Conservation (phyloP, 2,113 vertebrate species). For the Amphiprion percula region DNA sequence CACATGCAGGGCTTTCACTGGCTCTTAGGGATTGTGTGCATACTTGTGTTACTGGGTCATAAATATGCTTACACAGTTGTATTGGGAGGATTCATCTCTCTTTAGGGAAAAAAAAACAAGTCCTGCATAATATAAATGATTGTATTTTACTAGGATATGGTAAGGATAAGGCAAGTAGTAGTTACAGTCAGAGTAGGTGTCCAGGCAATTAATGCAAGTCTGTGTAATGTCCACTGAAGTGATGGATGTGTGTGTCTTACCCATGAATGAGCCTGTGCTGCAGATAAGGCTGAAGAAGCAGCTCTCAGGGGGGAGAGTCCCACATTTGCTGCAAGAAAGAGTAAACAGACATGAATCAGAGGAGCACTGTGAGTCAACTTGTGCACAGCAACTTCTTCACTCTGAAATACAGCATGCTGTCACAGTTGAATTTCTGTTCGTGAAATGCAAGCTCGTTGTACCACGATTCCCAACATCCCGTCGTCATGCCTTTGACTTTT, state of each 20-base stretch:
- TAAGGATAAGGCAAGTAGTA: not conserved
- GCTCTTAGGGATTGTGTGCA: conserved; percentile 2
- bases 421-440: not conserved
- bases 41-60: not conserved
- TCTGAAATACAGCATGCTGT: not conserved
- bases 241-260: conserved; percentile 70
- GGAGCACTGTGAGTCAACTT: not conserved
- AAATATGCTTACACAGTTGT: not conserved
- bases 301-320: conserved; percentile 92
- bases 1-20: conserved; percentile 13
- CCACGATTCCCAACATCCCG: conserved; percentile 30
- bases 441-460: not conserved
- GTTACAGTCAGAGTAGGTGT: not conserved
- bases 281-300: conserved; percentile 96
- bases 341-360: conserved; percentile 20
- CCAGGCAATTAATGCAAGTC: not conserved
- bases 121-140: not conserved
- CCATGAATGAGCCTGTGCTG: conserved; percentile 93
- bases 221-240: not conserved
- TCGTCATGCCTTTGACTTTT: conserved; percentile 68
- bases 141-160: not conserved
- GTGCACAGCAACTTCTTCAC: not conserved
- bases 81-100: not conserved
- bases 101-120: too few relatives aligned
- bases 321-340: conserved; percentile 88